phyloP scores from a whole-genome alignment of 2,113 vertebrate genomes.

The Hypocryptadius cinnamomeus region DNA sequence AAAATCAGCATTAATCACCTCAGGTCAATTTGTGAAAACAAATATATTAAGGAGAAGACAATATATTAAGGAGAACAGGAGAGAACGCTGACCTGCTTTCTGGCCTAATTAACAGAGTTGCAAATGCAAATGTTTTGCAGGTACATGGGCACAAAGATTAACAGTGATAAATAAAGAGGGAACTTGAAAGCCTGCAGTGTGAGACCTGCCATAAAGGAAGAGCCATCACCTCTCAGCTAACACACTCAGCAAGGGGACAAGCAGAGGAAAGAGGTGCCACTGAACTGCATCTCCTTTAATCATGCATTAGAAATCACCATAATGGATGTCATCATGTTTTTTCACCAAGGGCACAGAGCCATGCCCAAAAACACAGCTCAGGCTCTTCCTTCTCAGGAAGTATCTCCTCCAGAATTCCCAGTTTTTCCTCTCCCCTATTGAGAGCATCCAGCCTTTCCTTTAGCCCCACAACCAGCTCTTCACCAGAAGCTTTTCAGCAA shows the following conservation, averaged over 20 bases:
- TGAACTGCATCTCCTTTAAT: not conserved
- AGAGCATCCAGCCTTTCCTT: not conserved
- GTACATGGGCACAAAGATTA: not conserved
- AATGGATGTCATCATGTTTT: not conserved
- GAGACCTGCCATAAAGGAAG: not conserved
- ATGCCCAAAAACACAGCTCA: not conserved
- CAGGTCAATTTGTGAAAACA: slow-evolving; percentile 37
- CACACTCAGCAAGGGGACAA: not conserved
- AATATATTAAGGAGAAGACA: slow-evolving; percentile 28
- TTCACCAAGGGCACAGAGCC: not conserved
- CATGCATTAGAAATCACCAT: not conserved
- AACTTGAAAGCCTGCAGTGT: not conserved
- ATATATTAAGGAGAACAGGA: not conserved
- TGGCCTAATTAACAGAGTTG: not conserved
- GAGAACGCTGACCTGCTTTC: slow-evolving; percentile 8
- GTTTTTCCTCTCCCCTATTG: not conserved
- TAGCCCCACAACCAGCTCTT: not conserved
- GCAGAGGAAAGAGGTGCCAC: not conserved
- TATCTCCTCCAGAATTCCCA: not conserved
- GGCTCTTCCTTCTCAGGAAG: not conserved
- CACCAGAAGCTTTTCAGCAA: not conserved
- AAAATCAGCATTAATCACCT: slow-evolving; percentile 30
- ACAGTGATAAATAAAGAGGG: not conserved
- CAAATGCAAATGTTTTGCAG: not conserved
- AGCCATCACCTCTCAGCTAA: not conserved